Evolutionary conservation across 1,140 invertebrate species (phyloP).

Genomic region (Caenorhabditis brenneri): DNA sequence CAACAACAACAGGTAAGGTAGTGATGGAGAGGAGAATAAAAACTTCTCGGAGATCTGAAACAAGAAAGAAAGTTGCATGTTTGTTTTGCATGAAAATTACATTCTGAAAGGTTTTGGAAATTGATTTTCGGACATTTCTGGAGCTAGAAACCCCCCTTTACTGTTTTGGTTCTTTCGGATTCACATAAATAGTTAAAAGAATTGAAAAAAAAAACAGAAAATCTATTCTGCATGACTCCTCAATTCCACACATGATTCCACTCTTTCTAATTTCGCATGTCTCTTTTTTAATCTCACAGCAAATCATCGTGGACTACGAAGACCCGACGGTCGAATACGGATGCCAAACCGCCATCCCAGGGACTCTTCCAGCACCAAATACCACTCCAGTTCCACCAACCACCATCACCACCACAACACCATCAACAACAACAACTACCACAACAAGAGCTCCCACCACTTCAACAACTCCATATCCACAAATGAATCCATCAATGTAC

Average conservation of each 20-base stretch:
- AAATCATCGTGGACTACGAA: not conserved
- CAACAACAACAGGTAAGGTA: not conserved
- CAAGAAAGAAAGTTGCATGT: not conserved
- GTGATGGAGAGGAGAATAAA: not conserved
- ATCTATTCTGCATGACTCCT: too few species aligned
- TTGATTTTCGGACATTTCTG: too few species aligned
- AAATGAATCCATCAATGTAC: conserved; percentile 6
- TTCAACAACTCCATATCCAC: not conserved
- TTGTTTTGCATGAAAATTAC: too few species aligned
- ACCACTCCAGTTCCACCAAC: conserved; percentile 39
- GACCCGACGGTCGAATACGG: conserved; percentile 8
- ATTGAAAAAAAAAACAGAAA: too few species aligned
- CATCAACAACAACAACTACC: not conserved
- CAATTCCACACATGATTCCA: not conserved
- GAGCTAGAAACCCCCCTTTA: too few species aligned
- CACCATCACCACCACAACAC: not conserved
- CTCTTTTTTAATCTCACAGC: not conserved
- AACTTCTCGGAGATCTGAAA: not conserved
- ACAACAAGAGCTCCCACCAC: too few species aligned
- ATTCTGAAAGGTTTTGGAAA: too few species aligned
- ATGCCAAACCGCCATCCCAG: not conserved
- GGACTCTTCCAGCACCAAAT: conserved; percentile 9
- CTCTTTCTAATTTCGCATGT: not conserved
- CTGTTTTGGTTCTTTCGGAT: too few species aligned
- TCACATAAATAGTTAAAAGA: too few species aligned